These are phyloP conservation scores for Muricea muricata DNA, from an alignment of 92 coral and sea anemone species.

Conservation along the genomic window DNA sequence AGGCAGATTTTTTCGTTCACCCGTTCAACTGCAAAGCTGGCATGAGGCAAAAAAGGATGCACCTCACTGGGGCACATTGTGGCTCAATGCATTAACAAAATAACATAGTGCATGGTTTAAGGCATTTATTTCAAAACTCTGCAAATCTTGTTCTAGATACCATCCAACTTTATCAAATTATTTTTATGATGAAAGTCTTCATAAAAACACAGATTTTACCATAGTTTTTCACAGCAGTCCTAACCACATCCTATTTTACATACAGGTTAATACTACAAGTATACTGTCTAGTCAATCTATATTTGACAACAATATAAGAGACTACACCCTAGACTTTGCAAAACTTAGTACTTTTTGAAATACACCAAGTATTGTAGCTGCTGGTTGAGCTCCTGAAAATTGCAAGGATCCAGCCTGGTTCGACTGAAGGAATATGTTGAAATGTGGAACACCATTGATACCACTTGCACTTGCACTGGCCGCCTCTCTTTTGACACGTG, in stretches of 20 bases:
- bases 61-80: background rate
- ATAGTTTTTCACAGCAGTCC: background rate
- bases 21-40: no score
- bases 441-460: conserved; percentile 84
- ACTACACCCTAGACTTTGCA: conserved; percentile 78
- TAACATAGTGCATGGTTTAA: background rate
- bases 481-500: conserved; percentile 81
- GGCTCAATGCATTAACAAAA: background rate
- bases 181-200: conserved; percentile 8
- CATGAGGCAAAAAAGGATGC: no score
- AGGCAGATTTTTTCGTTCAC: no score
- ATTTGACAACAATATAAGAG: background rate
- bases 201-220: conserved; percentile 4
- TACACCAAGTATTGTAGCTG: conserved; percentile 72
- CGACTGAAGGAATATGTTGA: conserved; percentile 67
- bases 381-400: conserved; percentile 96
- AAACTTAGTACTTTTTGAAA: conserved; percentile 70
- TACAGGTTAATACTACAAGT: no score
- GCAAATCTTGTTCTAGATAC: background rate
- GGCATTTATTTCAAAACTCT: conserved; percentile 3
- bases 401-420: conserved; percentile 46
- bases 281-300: background rate
- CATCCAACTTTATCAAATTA: conserved; percentile 15
- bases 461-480: conserved; percentile 67
- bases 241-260: background rate